Evolutionary conservation across 2,113 vertebrate species (phyloP).

Genomic region (Rostratula benghalensis): DNA sequence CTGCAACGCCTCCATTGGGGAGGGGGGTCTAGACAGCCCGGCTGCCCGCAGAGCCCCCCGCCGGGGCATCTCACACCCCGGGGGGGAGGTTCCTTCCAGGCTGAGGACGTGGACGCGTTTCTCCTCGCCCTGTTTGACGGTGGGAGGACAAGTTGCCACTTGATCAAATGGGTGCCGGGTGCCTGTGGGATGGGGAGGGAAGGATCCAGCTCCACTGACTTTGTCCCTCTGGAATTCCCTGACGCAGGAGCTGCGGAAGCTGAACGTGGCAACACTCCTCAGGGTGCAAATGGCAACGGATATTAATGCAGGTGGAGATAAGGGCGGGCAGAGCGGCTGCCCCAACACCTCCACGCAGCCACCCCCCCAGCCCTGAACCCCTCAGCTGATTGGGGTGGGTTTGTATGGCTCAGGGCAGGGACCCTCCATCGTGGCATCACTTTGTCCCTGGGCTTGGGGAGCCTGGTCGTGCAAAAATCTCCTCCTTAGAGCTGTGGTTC

Average conservation of each 20-base stretch:
- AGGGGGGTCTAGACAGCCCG: not conserved
- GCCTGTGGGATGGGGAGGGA: constrained; percentile 4
- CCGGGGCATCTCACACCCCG: not conserved
- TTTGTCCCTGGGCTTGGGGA: not conserved
- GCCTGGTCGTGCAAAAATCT: not conserved
- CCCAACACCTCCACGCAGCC: not conserved
- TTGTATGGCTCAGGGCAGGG: not conserved
- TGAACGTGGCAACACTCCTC: not conserved
- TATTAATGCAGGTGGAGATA: not conserved
- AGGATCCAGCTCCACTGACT: constrained; percentile 39
- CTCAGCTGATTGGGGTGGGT: fast-evolving
- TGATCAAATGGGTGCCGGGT: not conserved
- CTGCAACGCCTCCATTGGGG: not conserved
- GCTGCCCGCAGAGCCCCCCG: not conserved
- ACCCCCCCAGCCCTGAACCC: not conserved
- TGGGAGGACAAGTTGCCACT: constrained; percentile 13
- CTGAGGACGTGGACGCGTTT: not conserved
- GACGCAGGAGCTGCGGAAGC: constrained; percentile 28
- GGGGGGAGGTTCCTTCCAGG: not conserved
- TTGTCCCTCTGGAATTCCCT: constrained; percentile 62
- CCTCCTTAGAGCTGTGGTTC: not conserved
- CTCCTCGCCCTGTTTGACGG: not conserved
- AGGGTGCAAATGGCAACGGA: not conserved
- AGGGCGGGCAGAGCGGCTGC: not conserved
- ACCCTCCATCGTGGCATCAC: fast-evolving